Evolutionary conservation across 2,888 invertebrate genomes (phyloP), one percentile per base, ranked within the genome.

Genomic region (Stenolophus ochropezus): DNA sequence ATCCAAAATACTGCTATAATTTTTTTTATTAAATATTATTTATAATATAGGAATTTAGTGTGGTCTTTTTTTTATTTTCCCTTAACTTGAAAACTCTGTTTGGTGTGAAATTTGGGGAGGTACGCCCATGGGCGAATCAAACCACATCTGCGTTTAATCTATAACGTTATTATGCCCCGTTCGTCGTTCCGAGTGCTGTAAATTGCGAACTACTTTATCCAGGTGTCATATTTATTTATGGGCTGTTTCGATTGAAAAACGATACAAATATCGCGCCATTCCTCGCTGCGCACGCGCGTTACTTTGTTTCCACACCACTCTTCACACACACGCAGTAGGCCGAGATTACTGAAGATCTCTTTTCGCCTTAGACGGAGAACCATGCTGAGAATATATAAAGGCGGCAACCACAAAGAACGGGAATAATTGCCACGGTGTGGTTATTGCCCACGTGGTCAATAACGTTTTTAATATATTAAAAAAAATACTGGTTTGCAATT

Each of bases 181-280:
- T 42, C 33, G 33, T 49, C 49, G 65, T 69, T 69, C 65, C 65
- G 33, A 33, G 65, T 79, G 80, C 80, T 73, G 80, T 80, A 80
- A 80, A 80, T 80, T 80, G 73, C 80, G 73, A 53, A 80, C 73
- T 80, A 80, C 73, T 73, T 80, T 80, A 80, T 84, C 82, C 83
- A 83, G 83, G 84, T 84, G 84, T 83, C 83, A 83, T 81, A 82
- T 83, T 83, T 84, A 83, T 84, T 84, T 83, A 83, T 83, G 82
- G 82, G 49, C 80, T 71, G 73, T 33, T 74, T 69, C 82, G 83
- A 84, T 83, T 83, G 84, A 83, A 84, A 83, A 84, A 82, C 83
- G 84, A 83, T 83, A 83, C 83, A 83, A 83, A 83, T 82, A 84
- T 83, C 81, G 82, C 83, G 82, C 81, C 78, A 47, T 71, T 80